Evolutionary conservation across 2,797 vertebrate species (phyloP).

Genomic region (Enoplosus armatus): DNA sequence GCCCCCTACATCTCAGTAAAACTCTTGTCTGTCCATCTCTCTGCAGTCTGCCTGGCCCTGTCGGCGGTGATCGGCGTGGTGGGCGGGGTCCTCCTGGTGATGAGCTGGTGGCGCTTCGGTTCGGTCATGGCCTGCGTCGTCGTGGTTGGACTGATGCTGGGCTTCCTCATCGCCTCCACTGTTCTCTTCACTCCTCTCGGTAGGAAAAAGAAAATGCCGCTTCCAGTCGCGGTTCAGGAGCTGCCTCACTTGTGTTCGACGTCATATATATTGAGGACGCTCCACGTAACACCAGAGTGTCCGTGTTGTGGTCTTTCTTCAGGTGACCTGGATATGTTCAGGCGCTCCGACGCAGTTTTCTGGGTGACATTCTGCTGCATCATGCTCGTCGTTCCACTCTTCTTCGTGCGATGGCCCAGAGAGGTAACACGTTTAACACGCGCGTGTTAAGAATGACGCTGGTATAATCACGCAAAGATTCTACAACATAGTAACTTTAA

Average conservation of each 20-base stretch:
- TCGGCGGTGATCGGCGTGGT: conserved; percentile 85
- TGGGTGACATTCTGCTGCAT: conserved; percentile 92
- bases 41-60: conserved; percentile 87
- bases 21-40: not conserved
- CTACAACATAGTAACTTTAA: too few relatives aligned
- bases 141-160: conserved; percentile 90
- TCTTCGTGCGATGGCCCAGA: conserved; percentile 92
- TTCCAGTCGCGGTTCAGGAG: too few relatives aligned
- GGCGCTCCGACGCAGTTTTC: conserved; percentile 87
- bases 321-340: conserved; percentile 89
- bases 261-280: not conserved
- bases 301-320: conserved; percentile 19
- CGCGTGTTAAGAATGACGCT: not conserved
- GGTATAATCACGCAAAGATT: too few relatives aligned
- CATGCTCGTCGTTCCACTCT: conserved; percentile 84
- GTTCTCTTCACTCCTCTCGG: conserved; percentile 93
- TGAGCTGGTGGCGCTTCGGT: conserved; percentile 94
- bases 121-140: conserved; percentile 87
- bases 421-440: conserved; percentile 84
- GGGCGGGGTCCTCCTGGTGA: conserved; percentile 89
- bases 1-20: not conserved
- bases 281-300: not conserved
- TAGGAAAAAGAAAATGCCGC: too few relatives aligned
- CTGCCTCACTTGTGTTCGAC: too few relatives aligned
- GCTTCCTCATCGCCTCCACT: conserved; percentile 87